Evolutionary conservation across 2,888 invertebrate genomes (phyloP).

Genomic region (Phyllotreta striolata): DNA sequence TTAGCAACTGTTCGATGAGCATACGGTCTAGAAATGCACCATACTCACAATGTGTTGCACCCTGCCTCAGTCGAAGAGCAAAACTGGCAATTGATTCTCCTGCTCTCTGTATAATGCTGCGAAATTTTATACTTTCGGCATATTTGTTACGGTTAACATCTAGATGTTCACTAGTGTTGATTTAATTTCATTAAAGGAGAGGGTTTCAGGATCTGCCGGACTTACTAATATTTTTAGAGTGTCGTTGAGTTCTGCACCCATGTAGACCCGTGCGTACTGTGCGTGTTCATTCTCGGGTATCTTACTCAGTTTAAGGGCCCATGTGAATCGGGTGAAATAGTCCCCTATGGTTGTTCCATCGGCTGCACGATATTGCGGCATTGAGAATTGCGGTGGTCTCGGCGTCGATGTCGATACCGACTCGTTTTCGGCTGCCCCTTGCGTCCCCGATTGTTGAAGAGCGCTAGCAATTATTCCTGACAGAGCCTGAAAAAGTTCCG

Average conservation of each 20-base stretch:
- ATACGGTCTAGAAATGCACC: constrained; percentile 6
- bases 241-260: background rate
- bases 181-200: background rate
- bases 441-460: no score
- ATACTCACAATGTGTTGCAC: constrained; percentile 4
- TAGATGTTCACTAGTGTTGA: background rate
- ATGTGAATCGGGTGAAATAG: no score
- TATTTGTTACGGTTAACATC: no score
- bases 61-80: background rate
- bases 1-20: constrained; percentile 10
- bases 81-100: background rate
- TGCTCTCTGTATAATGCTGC: background rate
- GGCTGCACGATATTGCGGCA: background rate
- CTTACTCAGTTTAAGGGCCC: background rate
- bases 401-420: no score
- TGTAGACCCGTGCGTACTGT: background rate
- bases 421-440: no score
- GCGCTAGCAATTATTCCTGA: no score
- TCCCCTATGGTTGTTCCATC: background rate
- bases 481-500: no score
- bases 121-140: background rate
- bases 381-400: background rate
- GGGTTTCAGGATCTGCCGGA: background rate
- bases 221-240: background rate
- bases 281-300: background rate